These are phyloP conservation scores for Apogon hyalosoma DNA, from an alignment of 2,797 vertebrate genomes.

Conservation along the genomic window DNA sequence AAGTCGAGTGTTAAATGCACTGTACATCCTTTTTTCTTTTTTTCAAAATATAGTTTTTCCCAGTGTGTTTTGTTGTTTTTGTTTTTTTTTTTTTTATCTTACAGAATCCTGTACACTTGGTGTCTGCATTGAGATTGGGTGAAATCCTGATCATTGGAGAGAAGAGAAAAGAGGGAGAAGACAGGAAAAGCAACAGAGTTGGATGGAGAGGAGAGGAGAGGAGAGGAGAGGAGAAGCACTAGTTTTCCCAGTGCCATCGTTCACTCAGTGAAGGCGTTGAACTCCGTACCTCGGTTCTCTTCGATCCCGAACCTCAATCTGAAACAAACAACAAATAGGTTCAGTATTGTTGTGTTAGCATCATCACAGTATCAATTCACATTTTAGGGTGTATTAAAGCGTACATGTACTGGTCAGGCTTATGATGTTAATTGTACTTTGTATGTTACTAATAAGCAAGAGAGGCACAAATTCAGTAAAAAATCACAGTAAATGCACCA, in stretches of 20 bases:
- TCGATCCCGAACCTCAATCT: conserved; percentile 83
- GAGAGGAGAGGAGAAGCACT: background rate
- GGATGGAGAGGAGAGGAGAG: conserved; percentile 14
- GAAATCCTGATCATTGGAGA: conserved; percentile 76
- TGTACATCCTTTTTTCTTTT: conserved; percentile 71
- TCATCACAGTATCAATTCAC: too few relatives aligned
- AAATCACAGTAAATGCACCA: too few relatives aligned
- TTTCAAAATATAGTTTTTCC: conserved; percentile 82
- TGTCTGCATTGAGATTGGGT: conserved; percentile 72
- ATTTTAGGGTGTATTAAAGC: too few relatives aligned
- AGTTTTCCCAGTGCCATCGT: conserved; percentile 41
- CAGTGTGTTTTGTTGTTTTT: conserved; percentile 54
- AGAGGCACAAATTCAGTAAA: too few relatives aligned
- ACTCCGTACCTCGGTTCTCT: conserved; percentile 79
- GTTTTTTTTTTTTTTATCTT: conserved; percentile 57
- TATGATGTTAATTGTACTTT: too few relatives aligned
- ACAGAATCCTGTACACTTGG: conserved; percentile 77
- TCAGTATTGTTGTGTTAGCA: background rate
- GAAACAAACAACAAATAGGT: conserved; percentile 20
- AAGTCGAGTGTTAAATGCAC: conserved; percentile 75
- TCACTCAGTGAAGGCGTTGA: conserved; percentile 80
- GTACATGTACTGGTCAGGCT: too few relatives aligned
- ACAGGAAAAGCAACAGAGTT: background rate
- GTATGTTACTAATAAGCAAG: too few relatives aligned
- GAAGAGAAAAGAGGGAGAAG: conserved; percentile 24